Evolutionary conservation across 2,888 invertebrate species (phyloP).

Genomic region (Cerastis leucographa): DNA sequence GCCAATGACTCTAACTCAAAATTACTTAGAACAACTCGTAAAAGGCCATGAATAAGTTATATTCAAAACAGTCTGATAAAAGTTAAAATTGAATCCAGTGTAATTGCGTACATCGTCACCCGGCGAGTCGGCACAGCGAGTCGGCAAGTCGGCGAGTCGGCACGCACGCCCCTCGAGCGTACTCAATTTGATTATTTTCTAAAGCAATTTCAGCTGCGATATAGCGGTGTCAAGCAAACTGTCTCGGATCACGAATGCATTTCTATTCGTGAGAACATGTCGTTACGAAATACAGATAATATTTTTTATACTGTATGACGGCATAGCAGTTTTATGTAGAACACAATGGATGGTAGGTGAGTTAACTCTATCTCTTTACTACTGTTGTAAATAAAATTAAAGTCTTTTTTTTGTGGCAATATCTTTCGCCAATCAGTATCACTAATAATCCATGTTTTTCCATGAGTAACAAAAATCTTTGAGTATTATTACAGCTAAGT

Average conservation of each 20-base stretch:
- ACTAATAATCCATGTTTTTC: background rate
- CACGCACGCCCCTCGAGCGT: slow-evolving; percentile 42
- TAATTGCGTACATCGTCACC: slow-evolving; percentile 57
- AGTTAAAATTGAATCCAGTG: slow-evolving; percentile 56
- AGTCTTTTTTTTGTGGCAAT: no score
- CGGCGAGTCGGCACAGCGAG: slow-evolving; percentile 18
- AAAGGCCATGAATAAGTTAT: slow-evolving; percentile 46
- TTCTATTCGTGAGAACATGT: slow-evolving; percentile 62
- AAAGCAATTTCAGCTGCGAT: slow-evolving; percentile 56
- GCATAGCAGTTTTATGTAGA: slow-evolving; percentile 14
- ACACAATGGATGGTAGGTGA: background rate
- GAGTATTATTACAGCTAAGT: slow-evolving; percentile 26
- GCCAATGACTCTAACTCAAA: slow-evolving; percentile 17
- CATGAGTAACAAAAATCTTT: background rate
- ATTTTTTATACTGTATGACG: slow-evolving; percentile 49
- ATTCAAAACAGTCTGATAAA: slow-evolving; percentile 42
- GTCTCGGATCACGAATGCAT: slow-evolving; percentile 63
- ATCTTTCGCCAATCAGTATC: no score
- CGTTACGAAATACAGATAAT: slow-evolving; percentile 53
- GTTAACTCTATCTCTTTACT: slow-evolving; percentile 15
- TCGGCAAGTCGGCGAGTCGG: slow-evolving; percentile 14
- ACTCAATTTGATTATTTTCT: slow-evolving; percentile 64
- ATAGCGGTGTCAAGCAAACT: slow-evolving; percentile 60
- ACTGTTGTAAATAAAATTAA: no score
- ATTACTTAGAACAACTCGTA: slow-evolving; percentile 4